Evolutionary conservation across 2,113 vertebrate species (phyloP).

Genomic region (Sprattus sprattus): DNA sequence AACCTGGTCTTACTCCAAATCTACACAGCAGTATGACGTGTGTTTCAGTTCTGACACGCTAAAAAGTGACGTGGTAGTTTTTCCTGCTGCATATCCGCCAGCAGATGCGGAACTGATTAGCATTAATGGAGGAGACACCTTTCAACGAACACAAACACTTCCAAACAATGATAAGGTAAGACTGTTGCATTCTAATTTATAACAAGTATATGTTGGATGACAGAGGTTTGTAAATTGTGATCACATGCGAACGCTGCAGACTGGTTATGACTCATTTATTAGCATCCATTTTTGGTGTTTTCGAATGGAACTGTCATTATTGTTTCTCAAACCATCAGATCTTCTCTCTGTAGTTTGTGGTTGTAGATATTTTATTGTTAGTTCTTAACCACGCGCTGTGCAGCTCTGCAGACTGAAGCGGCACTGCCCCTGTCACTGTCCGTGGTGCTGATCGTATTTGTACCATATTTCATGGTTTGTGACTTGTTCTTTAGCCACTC

Average conservation of each 20-base stretch:
- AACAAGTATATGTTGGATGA: neutral
- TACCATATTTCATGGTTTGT: neutral
- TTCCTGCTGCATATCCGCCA: slow-evolving; percentile 33
- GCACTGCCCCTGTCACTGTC: neutral
- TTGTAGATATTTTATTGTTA: too few species aligned
- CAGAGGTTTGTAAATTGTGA: too few species aligned
- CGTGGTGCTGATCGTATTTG: neutral
- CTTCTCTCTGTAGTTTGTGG: too few species aligned
- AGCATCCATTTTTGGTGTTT: too few species aligned
- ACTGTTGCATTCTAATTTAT: neutral
- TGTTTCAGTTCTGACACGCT: slow-evolving; percentile 50
- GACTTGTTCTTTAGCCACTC: neutral
- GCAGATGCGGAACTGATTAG: slow-evolving; percentile 47
- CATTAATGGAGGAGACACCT: slow-evolving; percentile 45
- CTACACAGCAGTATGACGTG: slow-evolving; percentile 54
- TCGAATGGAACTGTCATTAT: too few species aligned
- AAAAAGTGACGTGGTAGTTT: slow-evolving; percentile 50
- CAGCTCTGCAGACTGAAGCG: too few species aligned
- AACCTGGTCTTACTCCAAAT: slow-evolving; percentile 52
- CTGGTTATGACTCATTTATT: too few species aligned
- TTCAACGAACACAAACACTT: slow-evolving; percentile 38
- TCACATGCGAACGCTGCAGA: too few species aligned
- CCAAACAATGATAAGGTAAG: slow-evolving; percentile 44
- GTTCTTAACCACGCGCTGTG: too few species aligned
- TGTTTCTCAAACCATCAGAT: too few species aligned